Evolutionary conservation across 2,888 invertebrate species (phyloP), one percentile per base, ranked within the genome.

Genomic region (Aphidoletes aphidimyza): DNA sequence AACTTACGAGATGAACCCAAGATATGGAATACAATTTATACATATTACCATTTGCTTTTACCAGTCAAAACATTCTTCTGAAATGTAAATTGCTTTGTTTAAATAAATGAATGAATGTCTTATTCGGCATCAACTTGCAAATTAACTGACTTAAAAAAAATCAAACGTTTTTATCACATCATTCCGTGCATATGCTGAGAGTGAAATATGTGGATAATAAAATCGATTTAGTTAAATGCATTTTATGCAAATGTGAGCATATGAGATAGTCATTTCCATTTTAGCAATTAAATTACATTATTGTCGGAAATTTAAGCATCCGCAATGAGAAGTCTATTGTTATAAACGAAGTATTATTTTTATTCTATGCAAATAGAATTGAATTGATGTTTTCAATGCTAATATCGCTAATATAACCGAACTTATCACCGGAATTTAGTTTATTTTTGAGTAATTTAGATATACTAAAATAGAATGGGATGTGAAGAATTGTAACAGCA

Each of bases 261-360:
- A 30, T 54, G 30, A 69, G 69, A 69, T 69, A 69, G 30, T 69
- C 26, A 69, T 30, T 69, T 69, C 69, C 69, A 69, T 69, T 69
- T 69, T 30, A 69, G 30, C 30, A 69, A 69, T 69, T 69, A 69
- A 69, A 69, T 69, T 69, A 69, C 34, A 69, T 69, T 69, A 30
- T 69, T n/a, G n/a, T 69, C 69, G 14, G 8, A 22, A 34, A 1
- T 30, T 2, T n/a, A 1, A 54, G 30, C 69, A 19, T 69, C 69
- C 69, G 69, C n/a, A n/a, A n/a, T n/a, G 54, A 3, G 47, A 2
- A 14, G 47, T 47, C 19, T 47, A 8, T 30, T 69, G 30, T 69
- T 69, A 14, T 69, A 69, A 69, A 69, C 30, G 69, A 30, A 69
- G n/a, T n/a, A n/a, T n/a, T n/a, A 69, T 69, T 69, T 69, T 69